A percentile compares a stretch with the other conserved stretches of the same genome.
These are phyloP conservation scores for Cryptus armator DNA, from an alignment of 2,888 invertebrate species.

Conservation along the genomic window DNA sequence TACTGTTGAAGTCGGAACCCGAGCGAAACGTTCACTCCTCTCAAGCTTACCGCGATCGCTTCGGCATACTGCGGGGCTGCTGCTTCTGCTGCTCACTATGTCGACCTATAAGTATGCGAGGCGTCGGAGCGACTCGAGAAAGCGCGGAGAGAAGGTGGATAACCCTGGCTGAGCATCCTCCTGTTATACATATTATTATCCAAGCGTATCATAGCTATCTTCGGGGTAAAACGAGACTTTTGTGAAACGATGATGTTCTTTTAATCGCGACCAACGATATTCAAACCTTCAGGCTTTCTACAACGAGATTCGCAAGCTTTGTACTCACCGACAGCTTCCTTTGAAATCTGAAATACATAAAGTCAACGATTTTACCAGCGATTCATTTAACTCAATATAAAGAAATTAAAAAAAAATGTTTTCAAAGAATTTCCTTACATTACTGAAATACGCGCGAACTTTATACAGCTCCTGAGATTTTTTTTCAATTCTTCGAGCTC, in stretches of 20 bases:
- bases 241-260: conserved; percentile 56
- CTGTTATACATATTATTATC: conserved; percentile 65
- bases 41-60: conserved; percentile 55
- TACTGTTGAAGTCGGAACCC: conserved; percentile 68
- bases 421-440: too few species aligned
- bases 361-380: neutral
- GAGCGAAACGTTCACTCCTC: conserved; percentile 62
- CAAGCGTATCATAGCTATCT: conserved; percentile 36
- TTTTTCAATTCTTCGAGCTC: too few species aligned
- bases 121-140: conserved; percentile 64
- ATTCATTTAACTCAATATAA: too few species aligned
- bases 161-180: conserved; percentile 52
- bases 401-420: too few species aligned
- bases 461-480: too few species aligned
- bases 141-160: conserved; percentile 51
- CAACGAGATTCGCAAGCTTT: conserved; percentile 7
- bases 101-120: conserved; percentile 58
- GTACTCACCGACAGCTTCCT: conserved; percentile 9
- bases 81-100: conserved; percentile 22
- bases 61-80: conserved; percentile 46
- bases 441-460: too few species aligned
- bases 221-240: conserved; percentile 34
- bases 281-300: conserved; percentile 7
- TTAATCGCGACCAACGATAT: conserved; percentile 54
- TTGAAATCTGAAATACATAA: neutral